Percentiles rank a stretch among this genome's conserved stretches.
Evolutionary conservation across 2,797 vertebrate species (phyloP).

Genomic region (Danionella dracula): DNA sequence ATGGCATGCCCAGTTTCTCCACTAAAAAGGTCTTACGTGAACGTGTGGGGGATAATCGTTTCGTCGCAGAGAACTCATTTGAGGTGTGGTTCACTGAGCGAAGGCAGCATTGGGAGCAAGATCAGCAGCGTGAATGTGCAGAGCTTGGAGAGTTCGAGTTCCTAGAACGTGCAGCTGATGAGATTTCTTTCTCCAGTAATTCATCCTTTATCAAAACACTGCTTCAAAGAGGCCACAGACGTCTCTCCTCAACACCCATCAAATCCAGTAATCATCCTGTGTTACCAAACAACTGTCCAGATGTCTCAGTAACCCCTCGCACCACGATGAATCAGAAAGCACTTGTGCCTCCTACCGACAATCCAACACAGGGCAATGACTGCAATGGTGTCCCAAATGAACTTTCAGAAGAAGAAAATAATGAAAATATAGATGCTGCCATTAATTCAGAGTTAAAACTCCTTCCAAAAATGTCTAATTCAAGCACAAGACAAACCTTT

Average conservation of each 20-base stretch:
- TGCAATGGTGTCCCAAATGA: neutral
- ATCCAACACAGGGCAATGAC: neutral
- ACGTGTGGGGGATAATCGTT: neutral
- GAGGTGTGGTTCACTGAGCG: constrained; percentile 84
- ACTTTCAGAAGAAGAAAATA: neutral
- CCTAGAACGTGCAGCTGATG: constrained; percentile 91
- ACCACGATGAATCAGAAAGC: neutral
- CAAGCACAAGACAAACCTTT: constrained; percentile 46
- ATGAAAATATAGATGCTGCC: constrained; percentile 15
- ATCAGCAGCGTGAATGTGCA: constrained; percentile 70
- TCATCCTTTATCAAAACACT: constrained; percentile 81
- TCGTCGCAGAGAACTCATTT: constrained; percentile 64
- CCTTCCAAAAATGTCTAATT: constrained; percentile 13
- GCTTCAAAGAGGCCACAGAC: constrained; percentile 47
- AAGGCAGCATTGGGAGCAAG: constrained; percentile 74
- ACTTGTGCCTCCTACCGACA: neutral
- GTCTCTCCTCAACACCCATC: constrained; percentile 90
- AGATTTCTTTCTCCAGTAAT: constrained; percentile 94
- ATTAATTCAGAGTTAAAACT: constrained; percentile 43
- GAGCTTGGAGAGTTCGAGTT: constrained; percentile 96
- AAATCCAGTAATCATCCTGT: constrained; percentile 60
- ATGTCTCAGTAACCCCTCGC: neutral
- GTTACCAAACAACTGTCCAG: constrained; percentile 34
- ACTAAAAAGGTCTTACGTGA: too few relatives aligned
- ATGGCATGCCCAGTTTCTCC: neutral